Base-by-base conservation (phyloP, 2,797 vertebrate genomes). In the Chrosomus eos region DNA sequence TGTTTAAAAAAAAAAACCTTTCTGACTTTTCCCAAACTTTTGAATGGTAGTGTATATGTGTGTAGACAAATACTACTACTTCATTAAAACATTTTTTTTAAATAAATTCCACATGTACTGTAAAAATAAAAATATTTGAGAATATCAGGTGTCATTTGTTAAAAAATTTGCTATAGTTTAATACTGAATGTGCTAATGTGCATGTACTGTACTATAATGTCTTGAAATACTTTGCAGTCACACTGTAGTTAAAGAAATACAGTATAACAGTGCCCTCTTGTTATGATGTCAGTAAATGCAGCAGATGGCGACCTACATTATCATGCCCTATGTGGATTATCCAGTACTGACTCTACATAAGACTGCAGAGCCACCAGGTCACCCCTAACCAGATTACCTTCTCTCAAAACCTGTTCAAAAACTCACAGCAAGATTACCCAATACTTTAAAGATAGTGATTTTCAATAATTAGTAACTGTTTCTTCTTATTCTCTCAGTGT, bases 231-330 rank as follows among this genome's bases (percentile, higher is more conserved):
- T 64, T 64, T 3, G 13, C 14, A 64, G 48, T 23, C 51, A n/a
- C 13, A 38, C 4, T 14, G 36, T 16, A 38, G 21, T 38, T 18
- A 26, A 58, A 36, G 53, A 87, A 33, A 48, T 43, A 45, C 80
- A 68, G 82, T 67, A n/a, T 74, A 58, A 91, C 83, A 88, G 87
- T 85, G 84, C 82, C 89, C 73, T 85, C 91, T 90, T 80, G 90
- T 90, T 93, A 19, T 72, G 21, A 43, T 55, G 19, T 68, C 51
- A 86, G 86, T 82, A 82, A 83, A 86, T 53, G 58, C 70, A 76
- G 73, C 93, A 95, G 93, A 94, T 94, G 93, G 93, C 88, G 87
- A 90, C 90, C 91, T 90, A 87, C 87, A 93, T 85, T 51, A 66
- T n/a, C 43, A 51, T 62, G 16, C 23, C 88, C 86, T 82, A 82